A percentile compares a stretch with the other conserved stretches of the same genome.
phyloP scores from a whole-genome alignment of 2,113 vertebrate species.

The Poeciliopsis retropinna region DNA sequence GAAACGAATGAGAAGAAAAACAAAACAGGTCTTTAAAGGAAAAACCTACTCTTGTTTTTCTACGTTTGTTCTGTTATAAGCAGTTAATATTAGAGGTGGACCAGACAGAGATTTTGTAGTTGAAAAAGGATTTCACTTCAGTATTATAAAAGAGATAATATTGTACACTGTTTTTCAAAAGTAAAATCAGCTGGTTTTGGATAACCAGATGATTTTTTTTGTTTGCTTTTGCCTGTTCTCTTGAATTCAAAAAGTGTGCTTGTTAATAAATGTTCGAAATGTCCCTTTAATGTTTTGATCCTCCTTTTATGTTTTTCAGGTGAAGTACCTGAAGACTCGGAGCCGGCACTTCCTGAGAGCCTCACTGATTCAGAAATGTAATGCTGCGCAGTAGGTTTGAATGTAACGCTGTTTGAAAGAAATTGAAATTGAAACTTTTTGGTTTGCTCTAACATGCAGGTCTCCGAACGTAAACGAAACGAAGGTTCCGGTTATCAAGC shows the following conservation, averaged over 20 bases:
- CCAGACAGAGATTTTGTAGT: not conserved
- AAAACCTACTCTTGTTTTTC: slow-evolving; percentile 3
- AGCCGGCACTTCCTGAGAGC: slow-evolving; percentile 48
- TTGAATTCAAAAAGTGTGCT: not conserved
- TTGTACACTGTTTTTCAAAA: not conserved
- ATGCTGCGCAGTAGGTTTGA: not conserved
- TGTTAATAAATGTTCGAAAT: not conserved
- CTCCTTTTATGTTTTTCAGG: slow-evolving; percentile 30
- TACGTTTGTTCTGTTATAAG: not conserved
- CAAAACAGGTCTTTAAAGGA: slow-evolving; percentile 25
- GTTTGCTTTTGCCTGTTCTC: not conserved
- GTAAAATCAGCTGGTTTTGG: not conserved
- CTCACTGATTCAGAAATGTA: slow-evolving; percentile 51
- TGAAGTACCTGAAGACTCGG: slow-evolving; percentile 54
- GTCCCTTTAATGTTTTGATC: not conserved
- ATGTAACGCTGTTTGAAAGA: not conserved
- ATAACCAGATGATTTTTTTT: not conserved
- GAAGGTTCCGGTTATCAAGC: slow-evolving; percentile 54
- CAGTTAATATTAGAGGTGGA: not conserved
- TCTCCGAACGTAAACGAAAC: slow-evolving; percentile 40
- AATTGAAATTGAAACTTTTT: not conserved
- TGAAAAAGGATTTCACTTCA: not conserved
- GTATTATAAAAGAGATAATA: not conserved
- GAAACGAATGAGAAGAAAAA: slow-evolving; percentile 49
- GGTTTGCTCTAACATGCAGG: slow-evolving; percentile 31